These are phyloP conservation scores for Cerceris ruficornis DNA, from an alignment of 2,888 invertebrate genomes.

Conservation along the genomic window DNA sequence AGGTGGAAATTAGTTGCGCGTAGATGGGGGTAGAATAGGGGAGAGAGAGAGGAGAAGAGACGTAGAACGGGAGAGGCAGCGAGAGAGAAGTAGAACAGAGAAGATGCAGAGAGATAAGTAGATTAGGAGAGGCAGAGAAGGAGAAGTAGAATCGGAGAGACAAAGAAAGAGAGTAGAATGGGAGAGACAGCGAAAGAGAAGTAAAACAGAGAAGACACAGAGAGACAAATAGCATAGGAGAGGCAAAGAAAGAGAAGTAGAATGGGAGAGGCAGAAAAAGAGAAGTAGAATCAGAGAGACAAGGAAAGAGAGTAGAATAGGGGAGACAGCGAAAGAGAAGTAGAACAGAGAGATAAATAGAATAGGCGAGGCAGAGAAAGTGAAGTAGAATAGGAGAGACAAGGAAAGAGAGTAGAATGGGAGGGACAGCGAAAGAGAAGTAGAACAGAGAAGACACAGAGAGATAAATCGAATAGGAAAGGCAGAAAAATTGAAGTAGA, in stretches of 20 bases:
- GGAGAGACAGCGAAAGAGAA: neutral
- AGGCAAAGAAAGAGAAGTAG: constrained; percentile 1
- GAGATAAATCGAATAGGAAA: constrained; percentile 7
- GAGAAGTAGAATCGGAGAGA: neutral
- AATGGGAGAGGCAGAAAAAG: constrained; percentile 8
- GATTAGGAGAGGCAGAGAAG: neutral
- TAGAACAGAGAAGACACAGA: neutral
- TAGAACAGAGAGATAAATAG: neutral
- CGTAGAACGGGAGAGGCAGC: neutral
- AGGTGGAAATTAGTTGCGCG: too few relatives aligned
- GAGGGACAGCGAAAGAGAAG: constrained; percentile 8
- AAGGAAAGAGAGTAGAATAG: constrained; percentile 1
- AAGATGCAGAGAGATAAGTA: neutral
- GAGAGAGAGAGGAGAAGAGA: neutral
- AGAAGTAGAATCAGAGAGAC: constrained; percentile 1
- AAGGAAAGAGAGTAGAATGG: neutral
- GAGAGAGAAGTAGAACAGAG: constrained; percentile 2
- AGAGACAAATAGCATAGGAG: constrained; percentile 9
- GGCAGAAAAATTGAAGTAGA: neutral
- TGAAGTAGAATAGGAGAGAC: neutral
- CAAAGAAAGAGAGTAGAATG: neutral
- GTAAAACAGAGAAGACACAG: neutral
- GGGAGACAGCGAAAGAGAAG: constrained; percentile 1
- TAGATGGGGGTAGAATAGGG: neutral
- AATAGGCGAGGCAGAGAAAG: constrained; percentile 7